Percentiles rank a stretch among this genome's conserved stretches.
Evolutionary conservation across 92 coral and sea anemone genomes (phyloP).

Genomic region (Epizoanthus scotinus): DNA sequence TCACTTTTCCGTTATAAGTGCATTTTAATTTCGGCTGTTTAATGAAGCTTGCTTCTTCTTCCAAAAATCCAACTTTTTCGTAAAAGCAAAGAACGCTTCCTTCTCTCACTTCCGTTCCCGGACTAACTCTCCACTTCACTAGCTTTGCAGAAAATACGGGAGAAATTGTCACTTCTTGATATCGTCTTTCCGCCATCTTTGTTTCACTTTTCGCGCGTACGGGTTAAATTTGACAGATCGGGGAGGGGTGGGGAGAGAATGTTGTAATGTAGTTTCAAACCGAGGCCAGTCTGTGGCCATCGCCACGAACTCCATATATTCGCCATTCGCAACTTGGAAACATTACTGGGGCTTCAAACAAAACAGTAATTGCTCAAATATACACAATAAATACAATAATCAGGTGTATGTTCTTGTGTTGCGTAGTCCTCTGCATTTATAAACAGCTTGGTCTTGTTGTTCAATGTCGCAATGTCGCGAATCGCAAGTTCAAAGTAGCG

Average conservation of each 20-base stretch:
- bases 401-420: too few species aligned
- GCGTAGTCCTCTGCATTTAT: too few species aligned
- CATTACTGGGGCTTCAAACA: too few species aligned
- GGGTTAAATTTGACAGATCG: slow-evolving; percentile 9
- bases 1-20: slow-evolving; percentile 74
- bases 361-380: too few species aligned
- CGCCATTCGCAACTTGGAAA: too few species aligned
- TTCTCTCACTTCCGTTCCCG: slow-evolving; percentile 85
- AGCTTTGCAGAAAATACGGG: slow-evolving; percentile 72
- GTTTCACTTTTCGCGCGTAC: slow-evolving; percentile 77
- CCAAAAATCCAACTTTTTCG: slow-evolving; percentile 66
- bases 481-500: too few species aligned
- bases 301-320: background rate
- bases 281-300: slow-evolving; percentile 8
- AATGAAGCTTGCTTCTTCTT: slow-evolving; percentile 63
- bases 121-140: slow-evolving; percentile 86
- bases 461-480: too few species aligned
- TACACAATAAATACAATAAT: too few species aligned
- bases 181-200: slow-evolving; percentile 94
- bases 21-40: slow-evolving; percentile 94
- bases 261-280: background rate
- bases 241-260: slow-evolving; percentile 53
- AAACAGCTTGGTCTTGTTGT: too few species aligned
- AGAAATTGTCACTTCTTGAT: slow-evolving; percentile 83
- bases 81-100: slow-evolving; percentile 95